phyloP scores from a whole-genome alignment of 2,113 vertebrate species.

The Labeo rohita region DNA sequence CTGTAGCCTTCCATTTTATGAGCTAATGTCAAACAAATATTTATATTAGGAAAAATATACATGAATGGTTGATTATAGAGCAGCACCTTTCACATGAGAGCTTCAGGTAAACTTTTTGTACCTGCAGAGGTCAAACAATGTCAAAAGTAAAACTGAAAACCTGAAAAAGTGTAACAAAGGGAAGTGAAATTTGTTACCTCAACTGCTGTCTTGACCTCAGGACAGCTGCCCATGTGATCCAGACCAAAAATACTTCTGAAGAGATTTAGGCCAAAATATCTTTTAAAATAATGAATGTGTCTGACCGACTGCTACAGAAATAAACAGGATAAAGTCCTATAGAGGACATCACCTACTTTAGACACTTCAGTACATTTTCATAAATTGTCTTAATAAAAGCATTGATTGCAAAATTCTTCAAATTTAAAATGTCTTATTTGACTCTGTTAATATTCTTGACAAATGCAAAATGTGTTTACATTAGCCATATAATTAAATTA shows the following conservation, averaged over 20 bases:
- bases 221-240: not conserved
- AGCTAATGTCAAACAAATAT: too few species aligned
- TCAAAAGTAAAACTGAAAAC: not conserved
- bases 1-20: too few species aligned
- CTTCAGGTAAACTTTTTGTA: not conserved
- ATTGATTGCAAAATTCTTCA: not conserved
- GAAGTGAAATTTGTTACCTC: not conserved
- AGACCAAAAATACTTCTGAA: not conserved
- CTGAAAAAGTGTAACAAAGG: not conserved
- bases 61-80: not conserved
- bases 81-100: not conserved
- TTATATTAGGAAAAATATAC: not conserved
- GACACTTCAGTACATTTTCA: not conserved
- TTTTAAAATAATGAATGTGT: not conserved
- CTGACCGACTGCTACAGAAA: not conserved
- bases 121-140: not conserved
- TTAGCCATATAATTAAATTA: not conserved
- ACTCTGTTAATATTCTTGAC: not conserved
- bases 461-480: too few species aligned
- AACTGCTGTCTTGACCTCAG: not conserved
- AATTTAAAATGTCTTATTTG: not conserved
- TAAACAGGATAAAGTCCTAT: not conserved
- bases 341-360: conserved; percentile 5
- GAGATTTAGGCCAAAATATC: not conserved
- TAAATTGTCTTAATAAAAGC: not conserved